Evolutionary conservation across 2,113 vertebrate species (phyloP), one percentile per base, ranked within the genome.

Genomic region (Apistogramma diplotaenia): DNA sequence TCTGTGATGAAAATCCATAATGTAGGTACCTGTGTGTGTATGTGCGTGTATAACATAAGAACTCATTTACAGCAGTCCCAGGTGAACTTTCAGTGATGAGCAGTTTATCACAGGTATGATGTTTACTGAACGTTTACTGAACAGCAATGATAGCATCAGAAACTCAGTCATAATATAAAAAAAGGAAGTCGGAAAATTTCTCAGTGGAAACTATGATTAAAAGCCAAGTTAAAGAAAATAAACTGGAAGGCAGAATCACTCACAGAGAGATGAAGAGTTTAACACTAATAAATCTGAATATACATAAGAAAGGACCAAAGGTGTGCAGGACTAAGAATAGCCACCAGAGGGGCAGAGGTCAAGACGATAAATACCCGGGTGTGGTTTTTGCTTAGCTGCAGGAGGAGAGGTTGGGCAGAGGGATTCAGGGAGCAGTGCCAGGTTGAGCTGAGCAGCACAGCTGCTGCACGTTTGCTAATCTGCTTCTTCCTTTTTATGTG

Each of bases 201-300:
- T 81, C 59, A 29, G 7, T 27, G 43, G 59, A 76, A 76, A 77
- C 21, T 9, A 59, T 2, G 3, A 56, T 6, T 54, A 21, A 8
- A 84, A 70, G 51, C 29, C 23, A 83, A 54, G 58, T 37, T n/a
- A 72, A 65, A 77, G 16, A 71, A 59, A 74, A 75, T 8, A 55
- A 12, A 76, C 37, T 35, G 51, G 23, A 54, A 40, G 40, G 55
- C 21, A 78, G 84, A 82, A 40, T 73, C 31, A 25, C 67, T 79
- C 75, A 85, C 54, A 87, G 7, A 79, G 13, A 31, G 37, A n/a
- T 76, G 78, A 67, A 43, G 11, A 31, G 23, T 89, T 89, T 79
- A 54, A 87, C 79, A 62, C 46, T 31, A 84, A 57, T 35, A 35
- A 57, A 58, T 76, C 25, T 80, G 5, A 85, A 65, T 49, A 81